phyloP scores from a whole-genome alignment of 2,888 invertebrate genomes.

The Muschampia plurimacula region DNA sequence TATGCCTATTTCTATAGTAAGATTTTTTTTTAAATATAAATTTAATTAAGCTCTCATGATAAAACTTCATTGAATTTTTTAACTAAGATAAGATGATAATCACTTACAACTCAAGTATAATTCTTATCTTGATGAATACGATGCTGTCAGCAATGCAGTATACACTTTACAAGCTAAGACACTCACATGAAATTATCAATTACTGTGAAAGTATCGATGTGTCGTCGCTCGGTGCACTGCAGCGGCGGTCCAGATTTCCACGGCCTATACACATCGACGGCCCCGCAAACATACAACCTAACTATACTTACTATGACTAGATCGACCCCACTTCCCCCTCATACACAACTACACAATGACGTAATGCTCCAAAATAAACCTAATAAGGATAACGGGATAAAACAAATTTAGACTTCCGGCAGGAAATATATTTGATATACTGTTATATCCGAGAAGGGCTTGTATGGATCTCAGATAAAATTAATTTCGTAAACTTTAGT shows the following conservation, averaged over 20 bases:
- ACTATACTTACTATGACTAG: constrained; percentile 36
- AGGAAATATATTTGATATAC: constrained; percentile 1
- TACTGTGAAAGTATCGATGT: constrained; percentile 50
- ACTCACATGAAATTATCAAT: constrained; percentile 45
- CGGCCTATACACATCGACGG: constrained; percentile 55
- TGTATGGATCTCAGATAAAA: neutral
- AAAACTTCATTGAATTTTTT: no score
- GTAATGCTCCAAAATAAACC: constrained; percentile 85
- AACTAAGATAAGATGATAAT: neutral
- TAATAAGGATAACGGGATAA: constrained; percentile 68
- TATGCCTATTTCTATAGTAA: neutral
- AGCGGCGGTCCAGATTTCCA: constrained; percentile 58
- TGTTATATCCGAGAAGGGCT: neutral
- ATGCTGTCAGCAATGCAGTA: constrained; percentile 53
- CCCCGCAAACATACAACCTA: constrained; percentile 48
- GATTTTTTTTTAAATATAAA: neutral
- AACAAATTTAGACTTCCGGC: constrained; percentile 16
- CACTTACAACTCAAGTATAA: constrained; percentile 1
- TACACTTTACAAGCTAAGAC: constrained; percentile 48
- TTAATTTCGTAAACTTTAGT: neutral
- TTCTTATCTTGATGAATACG: constrained; percentile 35
- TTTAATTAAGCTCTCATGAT: no score
- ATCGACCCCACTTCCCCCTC: constrained; percentile 52
- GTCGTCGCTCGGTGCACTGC: constrained; percentile 41
- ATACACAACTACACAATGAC: constrained; percentile 80